phyloP scores from a whole-genome alignment of 30 jellyfish, hydroid and myxozoan species.

The Pelagia noctiluca region DNA sequence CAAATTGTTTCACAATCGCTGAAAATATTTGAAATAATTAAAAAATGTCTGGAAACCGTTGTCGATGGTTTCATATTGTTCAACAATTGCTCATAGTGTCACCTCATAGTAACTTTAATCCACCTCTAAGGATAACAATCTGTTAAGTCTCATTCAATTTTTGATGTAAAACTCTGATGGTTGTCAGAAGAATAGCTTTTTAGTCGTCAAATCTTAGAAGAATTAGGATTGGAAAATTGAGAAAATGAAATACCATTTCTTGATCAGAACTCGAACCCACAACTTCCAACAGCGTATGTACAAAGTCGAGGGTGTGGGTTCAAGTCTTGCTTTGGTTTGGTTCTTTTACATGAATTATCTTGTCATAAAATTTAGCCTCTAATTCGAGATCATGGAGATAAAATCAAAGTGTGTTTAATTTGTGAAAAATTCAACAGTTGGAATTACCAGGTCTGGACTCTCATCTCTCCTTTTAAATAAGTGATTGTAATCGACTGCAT shows the following conservation, averaged over 20 bases:
- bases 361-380: neutral
- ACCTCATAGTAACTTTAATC: too few species aligned
- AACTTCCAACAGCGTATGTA: neutral
- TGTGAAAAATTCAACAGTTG: neutral
- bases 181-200: too few species aligned
- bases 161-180: too few species aligned
- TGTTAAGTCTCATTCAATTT: too few species aligned
- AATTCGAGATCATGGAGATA: neutral
- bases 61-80: neutral
- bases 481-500: conserved; percentile 24
- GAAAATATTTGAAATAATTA: too few species aligned
- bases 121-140: too few species aligned
- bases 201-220: too few species aligned
- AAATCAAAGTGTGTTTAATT: neutral
- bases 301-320: neutral
- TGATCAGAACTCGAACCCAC: neutral
- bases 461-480: conserved; percentile 82
- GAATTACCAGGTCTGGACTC: conserved; percentile 66
- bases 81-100: too few species aligned
- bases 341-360: neutral
- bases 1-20: too few species aligned
- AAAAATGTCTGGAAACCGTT: too few species aligned
- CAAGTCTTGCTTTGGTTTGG: neutral
- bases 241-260: neutral
- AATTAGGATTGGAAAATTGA: too few species aligned